These are phyloP conservation scores for Ahaetulla prasina DNA, from an alignment of 2,113 vertebrate genomes.

Conservation along the genomic window DNA sequence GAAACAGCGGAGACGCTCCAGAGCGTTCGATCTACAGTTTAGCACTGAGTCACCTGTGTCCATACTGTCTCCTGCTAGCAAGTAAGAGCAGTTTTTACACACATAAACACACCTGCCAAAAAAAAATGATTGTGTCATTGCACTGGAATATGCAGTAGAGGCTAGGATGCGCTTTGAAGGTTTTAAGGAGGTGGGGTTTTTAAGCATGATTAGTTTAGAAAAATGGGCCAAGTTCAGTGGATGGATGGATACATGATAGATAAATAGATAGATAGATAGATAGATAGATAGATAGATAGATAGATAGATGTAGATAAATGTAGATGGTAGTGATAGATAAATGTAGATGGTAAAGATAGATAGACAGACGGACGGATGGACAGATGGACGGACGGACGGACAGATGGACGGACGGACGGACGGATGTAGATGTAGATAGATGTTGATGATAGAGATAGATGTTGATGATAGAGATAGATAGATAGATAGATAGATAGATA, in stretches of 20 bases:
- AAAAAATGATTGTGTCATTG: background rate
- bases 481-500: no score
- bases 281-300: no score
- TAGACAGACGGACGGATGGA: no score
- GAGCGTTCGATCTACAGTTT: slow-evolving; percentile 76
- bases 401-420: no score
- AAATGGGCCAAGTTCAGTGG: background rate
- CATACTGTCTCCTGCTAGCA: slow-evolving; percentile 48
- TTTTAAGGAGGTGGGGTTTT: background rate
- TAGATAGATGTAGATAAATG: no score
- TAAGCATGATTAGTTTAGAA: background rate
- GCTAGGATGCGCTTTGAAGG: background rate
- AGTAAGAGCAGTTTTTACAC: slow-evolving; percentile 36
- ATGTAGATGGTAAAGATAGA: no score
- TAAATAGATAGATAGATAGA: no score
- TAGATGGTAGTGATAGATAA: no score
- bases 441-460: no score
- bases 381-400: no score
- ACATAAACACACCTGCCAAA: background rate
- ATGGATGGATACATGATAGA: background rate
- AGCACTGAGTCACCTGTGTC: slow-evolving; percentile 71
- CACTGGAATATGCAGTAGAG: accelerated
- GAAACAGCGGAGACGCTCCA: slow-evolving; percentile 81
- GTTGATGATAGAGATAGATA: no score
- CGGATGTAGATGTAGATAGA: no score